phyloP scores from a whole-genome alignment of 2,113 vertebrate species.

The Acanthochromis polyacanthus region DNA sequence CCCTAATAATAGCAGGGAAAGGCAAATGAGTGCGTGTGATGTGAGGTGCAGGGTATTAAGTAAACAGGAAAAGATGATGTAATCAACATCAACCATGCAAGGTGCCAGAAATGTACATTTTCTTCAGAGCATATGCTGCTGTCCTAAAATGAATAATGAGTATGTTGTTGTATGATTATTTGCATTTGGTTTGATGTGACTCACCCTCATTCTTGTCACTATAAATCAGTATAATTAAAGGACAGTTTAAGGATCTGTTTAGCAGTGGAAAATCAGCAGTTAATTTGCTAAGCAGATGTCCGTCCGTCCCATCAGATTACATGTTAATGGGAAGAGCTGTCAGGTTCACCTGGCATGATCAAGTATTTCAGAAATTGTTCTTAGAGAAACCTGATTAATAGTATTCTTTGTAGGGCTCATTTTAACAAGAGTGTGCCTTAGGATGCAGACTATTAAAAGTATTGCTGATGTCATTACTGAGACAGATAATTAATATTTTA shows the following conservation, averaged over 20 bases:
- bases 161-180: background rate
- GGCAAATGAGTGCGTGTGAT: background rate
- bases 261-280: background rate
- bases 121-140: background rate
- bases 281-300: background rate
- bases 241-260: background rate
- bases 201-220: background rate
- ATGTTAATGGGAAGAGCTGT: background rate
- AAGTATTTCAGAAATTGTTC: background rate
- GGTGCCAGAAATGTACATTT: background rate
- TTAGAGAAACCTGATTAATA: background rate
- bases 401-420: too few relatives aligned
- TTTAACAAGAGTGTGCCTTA: background rate
- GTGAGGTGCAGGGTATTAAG: conserved; percentile 1
- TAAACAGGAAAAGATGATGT: background rate
- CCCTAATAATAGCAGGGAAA: conserved; percentile 36
- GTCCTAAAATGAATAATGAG: background rate
- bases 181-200: background rate
- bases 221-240: background rate
- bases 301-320: background rate
- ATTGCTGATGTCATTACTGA: too few relatives aligned
- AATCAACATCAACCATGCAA: conserved; percentile 3
- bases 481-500: too few relatives aligned
- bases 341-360: background rate
- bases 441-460: background rate